A percentile compares a stretch with the other conserved stretches of the same genome.
phyloP scores from a whole-genome alignment of 2,888 invertebrate genomes.

The Meandrusa payeni region DNA sequence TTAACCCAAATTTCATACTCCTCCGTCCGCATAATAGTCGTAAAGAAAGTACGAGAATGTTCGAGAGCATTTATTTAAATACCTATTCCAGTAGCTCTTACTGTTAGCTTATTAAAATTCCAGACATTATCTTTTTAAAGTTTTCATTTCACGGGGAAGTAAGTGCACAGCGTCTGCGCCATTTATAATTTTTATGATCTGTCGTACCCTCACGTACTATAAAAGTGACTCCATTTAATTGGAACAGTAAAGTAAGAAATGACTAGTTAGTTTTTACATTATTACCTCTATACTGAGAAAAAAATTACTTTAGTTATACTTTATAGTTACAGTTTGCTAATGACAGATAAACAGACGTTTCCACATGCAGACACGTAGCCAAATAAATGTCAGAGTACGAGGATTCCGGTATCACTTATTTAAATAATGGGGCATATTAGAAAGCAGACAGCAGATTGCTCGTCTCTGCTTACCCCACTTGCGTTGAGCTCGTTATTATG shows the following conservation, averaged over 20 bases:
- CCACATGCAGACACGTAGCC: too few relatives aligned
- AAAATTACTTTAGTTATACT: too few relatives aligned
- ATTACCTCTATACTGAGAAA: too few relatives aligned
- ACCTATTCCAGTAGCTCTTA: neutral
- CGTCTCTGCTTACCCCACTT: too few relatives aligned
- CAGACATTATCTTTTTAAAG: slow-evolving; percentile 11
- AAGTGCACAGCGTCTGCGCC: slow-evolving; percentile 9
- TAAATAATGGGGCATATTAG: too few relatives aligned
- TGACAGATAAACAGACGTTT: too few relatives aligned
- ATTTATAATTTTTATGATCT: slow-evolving; percentile 21
- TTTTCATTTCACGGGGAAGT: slow-evolving; percentile 12
- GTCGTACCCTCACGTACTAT: slow-evolving; percentile 14
- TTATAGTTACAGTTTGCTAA: too few relatives aligned
- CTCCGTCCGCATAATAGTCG: neutral
- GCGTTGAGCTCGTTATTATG: too few relatives aligned
- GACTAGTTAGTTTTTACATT: neutral
- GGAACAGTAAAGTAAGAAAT: slow-evolving; percentile 5
- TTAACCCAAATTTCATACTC: neutral
- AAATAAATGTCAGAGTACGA: too few relatives aligned
- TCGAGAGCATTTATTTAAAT: neutral
- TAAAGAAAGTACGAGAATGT: too few relatives aligned
- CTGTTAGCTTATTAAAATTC: slow-evolving; percentile 13
- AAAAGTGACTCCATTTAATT: slow-evolving; percentile 17
- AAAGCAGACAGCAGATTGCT: too few relatives aligned
- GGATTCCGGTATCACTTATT: too few relatives aligned